Conservation (phyloP, 2,797 vertebrate species). For the Columba guinea region DNA sequence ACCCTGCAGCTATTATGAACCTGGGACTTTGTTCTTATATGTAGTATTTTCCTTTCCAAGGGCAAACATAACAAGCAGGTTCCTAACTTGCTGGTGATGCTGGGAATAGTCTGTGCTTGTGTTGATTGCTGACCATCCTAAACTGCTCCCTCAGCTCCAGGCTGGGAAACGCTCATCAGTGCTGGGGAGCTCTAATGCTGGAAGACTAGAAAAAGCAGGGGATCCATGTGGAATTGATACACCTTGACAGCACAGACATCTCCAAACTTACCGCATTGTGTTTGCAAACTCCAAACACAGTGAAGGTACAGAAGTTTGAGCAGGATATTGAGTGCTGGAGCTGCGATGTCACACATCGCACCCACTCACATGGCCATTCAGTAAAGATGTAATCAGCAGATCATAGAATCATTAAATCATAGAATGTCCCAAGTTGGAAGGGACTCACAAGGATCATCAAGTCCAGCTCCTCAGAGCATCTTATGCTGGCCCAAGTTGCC, state of each 20-base stretch:
- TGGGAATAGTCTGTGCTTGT: not conserved
- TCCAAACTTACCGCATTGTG: accelerated
- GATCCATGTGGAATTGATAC: accelerated
- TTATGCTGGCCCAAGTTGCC: no score
- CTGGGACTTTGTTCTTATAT: not conserved
- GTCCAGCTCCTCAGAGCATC: no score
- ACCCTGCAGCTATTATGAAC: not conserved
- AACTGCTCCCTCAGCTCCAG: accelerated
- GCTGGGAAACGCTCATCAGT: not conserved
- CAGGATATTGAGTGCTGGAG: accelerated
- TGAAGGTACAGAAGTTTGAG: not conserved
- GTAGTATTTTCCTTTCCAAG: not conserved
- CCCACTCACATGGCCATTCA: not conserved
- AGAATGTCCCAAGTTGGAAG: no score
- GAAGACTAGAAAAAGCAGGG: not conserved
- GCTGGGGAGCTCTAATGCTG: not conserved
- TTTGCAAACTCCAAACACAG: not conserved
- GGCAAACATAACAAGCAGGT: not conserved
- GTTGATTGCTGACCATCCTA: not conserved
- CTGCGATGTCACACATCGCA: not conserved
- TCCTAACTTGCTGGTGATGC: not conserved
- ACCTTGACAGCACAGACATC: not conserved
- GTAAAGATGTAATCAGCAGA: not conserved
- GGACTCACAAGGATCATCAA: no score
- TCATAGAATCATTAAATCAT: not conserved